Evolutionary conservation across 2,797 vertebrate genomes (phyloP).

Genomic region (Gorsachius magnificus): DNA sequence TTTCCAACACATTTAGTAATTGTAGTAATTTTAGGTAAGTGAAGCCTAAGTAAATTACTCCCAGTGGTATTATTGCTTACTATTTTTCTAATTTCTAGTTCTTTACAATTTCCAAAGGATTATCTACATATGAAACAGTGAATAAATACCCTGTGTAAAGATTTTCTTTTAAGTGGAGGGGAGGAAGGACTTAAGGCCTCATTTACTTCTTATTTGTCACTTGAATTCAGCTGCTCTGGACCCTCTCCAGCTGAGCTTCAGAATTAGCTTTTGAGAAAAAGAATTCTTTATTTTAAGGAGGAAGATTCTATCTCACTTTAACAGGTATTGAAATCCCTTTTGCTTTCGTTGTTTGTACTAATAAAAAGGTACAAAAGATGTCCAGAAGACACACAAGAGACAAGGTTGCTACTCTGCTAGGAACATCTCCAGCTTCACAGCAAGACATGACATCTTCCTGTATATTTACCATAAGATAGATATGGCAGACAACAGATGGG

Average conservation of each 20-base stretch:
- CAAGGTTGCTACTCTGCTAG: neutral
- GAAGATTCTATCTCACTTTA: neutral
- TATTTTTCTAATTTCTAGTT: constrained; percentile 57
- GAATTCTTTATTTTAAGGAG: neutral
- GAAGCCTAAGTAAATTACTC: constrained; percentile 25
- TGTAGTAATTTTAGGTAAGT: constrained; percentile 50
- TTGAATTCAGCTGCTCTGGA: neutral
- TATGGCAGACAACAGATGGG: neutral
- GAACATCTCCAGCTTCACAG: neutral
- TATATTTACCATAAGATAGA: neutral
- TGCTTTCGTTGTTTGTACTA: neutral
- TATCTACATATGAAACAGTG: constrained; percentile 23
- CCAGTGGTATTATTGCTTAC: constrained; percentile 7
- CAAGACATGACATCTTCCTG: neutral
- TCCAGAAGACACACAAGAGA: neutral
- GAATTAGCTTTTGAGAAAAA: neutral
- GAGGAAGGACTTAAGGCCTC: neutral
- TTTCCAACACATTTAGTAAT: constrained; percentile 55
- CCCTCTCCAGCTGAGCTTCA: neutral
- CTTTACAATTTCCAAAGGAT: constrained; percentile 21
- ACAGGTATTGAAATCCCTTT: neutral
- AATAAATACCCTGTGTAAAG: neutral
- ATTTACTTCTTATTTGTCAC: constrained; percentile 7
- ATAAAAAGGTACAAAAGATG: neutral
- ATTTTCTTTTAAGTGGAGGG: neutral